phyloP scores from a whole-genome alignment of 2,797 vertebrate species.

The Huso huso region DNA sequence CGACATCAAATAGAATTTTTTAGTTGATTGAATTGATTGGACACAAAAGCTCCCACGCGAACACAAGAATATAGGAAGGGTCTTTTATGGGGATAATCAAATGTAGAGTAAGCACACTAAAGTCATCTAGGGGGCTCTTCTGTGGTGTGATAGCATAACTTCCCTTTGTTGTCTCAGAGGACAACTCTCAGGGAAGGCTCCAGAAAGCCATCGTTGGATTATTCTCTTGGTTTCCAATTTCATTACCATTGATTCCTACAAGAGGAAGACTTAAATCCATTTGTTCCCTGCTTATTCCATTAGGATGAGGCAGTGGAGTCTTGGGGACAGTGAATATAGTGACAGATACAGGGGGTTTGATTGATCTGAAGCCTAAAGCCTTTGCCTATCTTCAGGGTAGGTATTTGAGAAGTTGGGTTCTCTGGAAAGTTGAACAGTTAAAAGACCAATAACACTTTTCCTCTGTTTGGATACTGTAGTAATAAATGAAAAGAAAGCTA shows the following conservation, averaged over 20 bases:
- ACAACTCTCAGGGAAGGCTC: conserved; percentile 2
- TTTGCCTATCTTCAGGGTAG: neutral
- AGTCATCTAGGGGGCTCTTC: neutral
- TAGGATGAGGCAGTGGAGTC: neutral
- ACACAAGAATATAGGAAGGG: neutral
- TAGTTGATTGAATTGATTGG: neutral
- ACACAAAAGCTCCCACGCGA: neutral
- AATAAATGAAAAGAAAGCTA: no score
- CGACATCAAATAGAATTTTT: neutral
- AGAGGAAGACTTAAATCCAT: neutral
- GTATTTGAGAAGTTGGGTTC: neutral
- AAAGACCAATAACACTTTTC: no score
- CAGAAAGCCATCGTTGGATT: neutral
- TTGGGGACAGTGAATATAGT: neutral
- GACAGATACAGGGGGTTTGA: neutral
- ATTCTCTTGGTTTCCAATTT: conserved; percentile 2
- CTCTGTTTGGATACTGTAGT: no score
- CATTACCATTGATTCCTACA: conserved; percentile 2
- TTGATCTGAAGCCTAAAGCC: neutral
- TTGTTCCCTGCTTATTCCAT: neutral
- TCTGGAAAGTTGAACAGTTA: no score
- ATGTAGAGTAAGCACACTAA: neutral
- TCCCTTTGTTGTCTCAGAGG: neutral
- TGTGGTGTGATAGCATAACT: neutral
- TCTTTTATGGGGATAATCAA: conserved; percentile 1